These are phyloP conservation scores for Nephotettix cincticeps DNA, from an alignment of 1,140 invertebrate species.

Conservation along the genomic window DNA sequence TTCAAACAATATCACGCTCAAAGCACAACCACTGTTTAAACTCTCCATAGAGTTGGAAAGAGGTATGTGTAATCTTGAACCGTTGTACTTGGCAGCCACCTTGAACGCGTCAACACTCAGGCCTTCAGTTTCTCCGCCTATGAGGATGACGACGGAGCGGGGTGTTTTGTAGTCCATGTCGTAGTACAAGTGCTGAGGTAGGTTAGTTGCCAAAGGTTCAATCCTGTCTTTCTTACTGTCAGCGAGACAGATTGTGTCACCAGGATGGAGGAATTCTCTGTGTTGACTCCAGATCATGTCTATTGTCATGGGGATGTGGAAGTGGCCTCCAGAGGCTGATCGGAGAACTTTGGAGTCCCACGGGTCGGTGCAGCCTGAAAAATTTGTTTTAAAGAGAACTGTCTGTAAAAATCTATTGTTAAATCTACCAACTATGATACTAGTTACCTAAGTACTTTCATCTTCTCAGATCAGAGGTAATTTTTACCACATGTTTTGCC, in stretches of 20 bases:
- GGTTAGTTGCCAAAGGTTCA: constrained; percentile 29
- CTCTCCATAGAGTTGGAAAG: constrained; percentile 77
- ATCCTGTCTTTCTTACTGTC: constrained; percentile 57
- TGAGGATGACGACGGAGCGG: constrained; percentile 61
- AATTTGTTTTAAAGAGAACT: not conserved
- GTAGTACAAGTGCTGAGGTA: constrained; percentile 59
- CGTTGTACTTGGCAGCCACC: constrained; percentile 56
- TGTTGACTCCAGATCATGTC: constrained; percentile 67
- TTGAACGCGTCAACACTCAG: constrained; percentile 66
- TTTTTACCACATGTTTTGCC: too few species aligned
- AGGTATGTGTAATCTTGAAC: constrained; percentile 72
- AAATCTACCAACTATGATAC: too few species aligned
- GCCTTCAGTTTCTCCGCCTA: constrained; percentile 89
- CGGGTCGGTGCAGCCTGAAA: constrained; percentile 79
- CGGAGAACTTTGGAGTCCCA: constrained; percentile 88
- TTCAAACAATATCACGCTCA: constrained; percentile 84
- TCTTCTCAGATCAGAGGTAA: too few species aligned
- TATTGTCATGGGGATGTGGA: constrained; percentile 65
- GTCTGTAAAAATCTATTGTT: too few species aligned
- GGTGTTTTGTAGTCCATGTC: constrained; percentile 55
- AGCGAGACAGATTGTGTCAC: constrained; percentile 66
- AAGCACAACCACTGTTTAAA: constrained; percentile 78
- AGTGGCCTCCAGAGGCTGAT: constrained; percentile 80
- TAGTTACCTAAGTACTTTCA: too few species aligned
- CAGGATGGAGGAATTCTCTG: constrained; percentile 49